A percentile compares a stretch with the other conserved stretches of the same genome.
phyloP scores from a whole-genome alignment of 2,888 invertebrate genomes.

The Trisateles emortualis region DNA sequence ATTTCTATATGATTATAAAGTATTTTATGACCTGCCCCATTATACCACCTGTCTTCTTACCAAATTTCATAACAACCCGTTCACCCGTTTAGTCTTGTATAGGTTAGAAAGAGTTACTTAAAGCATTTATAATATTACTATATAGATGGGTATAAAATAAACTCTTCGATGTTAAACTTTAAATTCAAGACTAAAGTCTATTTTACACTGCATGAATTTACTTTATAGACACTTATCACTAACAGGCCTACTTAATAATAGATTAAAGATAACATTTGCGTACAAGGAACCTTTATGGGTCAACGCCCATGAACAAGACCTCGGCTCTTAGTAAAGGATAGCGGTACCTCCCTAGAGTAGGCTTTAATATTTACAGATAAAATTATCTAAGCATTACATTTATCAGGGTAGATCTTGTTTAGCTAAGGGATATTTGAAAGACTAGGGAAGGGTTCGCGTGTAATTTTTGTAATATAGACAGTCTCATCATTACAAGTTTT shows the following conservation, averaged over 20 bases:
- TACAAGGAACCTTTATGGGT: conserved; percentile 32
- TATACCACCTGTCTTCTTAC: no score
- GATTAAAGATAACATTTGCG: conserved; percentile 41
- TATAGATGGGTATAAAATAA: no score
- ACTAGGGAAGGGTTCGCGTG: background rate
- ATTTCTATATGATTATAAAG: no score
- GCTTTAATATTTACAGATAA: conserved; percentile 35
- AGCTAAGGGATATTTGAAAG: background rate
- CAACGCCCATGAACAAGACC: conserved; percentile 36
- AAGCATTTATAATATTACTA: no score
- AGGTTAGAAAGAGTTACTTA: no score
- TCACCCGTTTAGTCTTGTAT: no score
- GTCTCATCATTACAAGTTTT: background rate
- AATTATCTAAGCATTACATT: conserved; percentile 29
- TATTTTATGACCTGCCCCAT: no score
- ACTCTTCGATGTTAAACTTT: background rate
- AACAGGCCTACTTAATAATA: conserved; percentile 35
- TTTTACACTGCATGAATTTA: background rate
- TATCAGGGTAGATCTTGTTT: conserved; percentile 11
- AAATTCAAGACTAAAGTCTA: no score
- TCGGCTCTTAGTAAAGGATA: conserved; percentile 34
- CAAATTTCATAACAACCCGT: no score
- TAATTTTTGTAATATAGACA: background rate
- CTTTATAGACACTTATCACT: conserved; percentile 3
- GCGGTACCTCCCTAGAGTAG: conserved; percentile 24